Evolutionary conservation across 2,888 invertebrate species (phyloP), one percentile per base, ranked within the genome.

Genomic region (Zaprionus lineosus): DNA sequence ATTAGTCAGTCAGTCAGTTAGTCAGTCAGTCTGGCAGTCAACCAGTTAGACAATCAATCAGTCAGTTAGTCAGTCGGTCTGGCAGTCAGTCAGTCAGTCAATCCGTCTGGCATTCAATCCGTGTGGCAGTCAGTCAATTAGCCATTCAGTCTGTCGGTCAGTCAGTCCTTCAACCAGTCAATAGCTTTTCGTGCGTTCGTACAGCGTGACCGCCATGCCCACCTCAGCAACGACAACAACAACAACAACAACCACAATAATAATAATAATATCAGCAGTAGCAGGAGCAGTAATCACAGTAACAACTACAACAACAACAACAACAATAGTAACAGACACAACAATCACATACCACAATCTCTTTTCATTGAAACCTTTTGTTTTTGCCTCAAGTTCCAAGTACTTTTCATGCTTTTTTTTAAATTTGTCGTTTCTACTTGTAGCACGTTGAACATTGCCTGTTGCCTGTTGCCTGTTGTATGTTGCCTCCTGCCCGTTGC

Each of bases 131-230:
- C n/a, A 41, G 8, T 44, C 51, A 43, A 21, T 39, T 59, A 43
- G 21, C n/a, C n/a, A n/a, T n/a, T n/a, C n/a, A n/a, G n/a, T n/a
- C n/a, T n/a, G n/a, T n/a, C n/a, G n/a, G n/a, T 39, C 46, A 40
- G 31, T 39, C 64, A 58, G 26, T 46, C 51, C 39, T 14, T 12
- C 37, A 48, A 40, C 82, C 69, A 56, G 76, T 69, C 76, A 83
- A 83, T 81, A 61, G 65, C 62, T 75, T 72, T 74, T 78, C 79
- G 79, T 82, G 83, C 85, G 76, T 77, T 75, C 83, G 79, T 40
- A 53, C 69, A 82, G 81, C 87, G 87, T 88, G 86, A 87, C 88
- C 81, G 87, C 82, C 87, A 86, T 84, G 86, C 83, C 87, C 81
- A 78, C 73, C 71, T 64, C 73, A 61, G 56, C 58, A 56, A 2